Conservation (phyloP, 1,140 invertebrate genomes). For the Scaptomyza graminum region DNA sequence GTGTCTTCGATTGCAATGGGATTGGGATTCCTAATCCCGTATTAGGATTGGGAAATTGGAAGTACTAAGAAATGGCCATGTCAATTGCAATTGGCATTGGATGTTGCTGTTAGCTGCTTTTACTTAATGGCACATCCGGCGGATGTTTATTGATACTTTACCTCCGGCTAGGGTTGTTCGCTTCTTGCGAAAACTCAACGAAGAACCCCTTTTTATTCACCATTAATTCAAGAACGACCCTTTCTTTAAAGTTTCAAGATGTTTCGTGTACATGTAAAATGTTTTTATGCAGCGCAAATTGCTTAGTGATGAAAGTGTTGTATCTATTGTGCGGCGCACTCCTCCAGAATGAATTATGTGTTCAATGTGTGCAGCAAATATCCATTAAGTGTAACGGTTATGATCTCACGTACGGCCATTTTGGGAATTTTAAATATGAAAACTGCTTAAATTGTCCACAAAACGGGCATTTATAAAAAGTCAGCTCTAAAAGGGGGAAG, state of each 20-base stretch:
- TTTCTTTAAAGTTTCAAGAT: conserved; percentile 56
- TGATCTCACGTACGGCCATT: conserved; percentile 79
- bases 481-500: background rate
- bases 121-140: conserved; percentile 72
- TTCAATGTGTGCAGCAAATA: conserved; percentile 28
- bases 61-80: conserved; percentile 7
- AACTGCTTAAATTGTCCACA: conserved; percentile 77
- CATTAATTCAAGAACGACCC: conserved; percentile 36
- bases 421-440: conserved; percentile 82
- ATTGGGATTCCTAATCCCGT: conserved; percentile 30
- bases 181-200: conserved; percentile 37
- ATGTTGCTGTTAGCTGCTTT: background rate
- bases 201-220: conserved; percentile 28
- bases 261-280: conserved; percentile 20
- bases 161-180: conserved; percentile 52
- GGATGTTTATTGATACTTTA: conserved; percentile 68
- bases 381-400: conserved; percentile 79
- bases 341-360: conserved; percentile 50
- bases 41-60: conserved; percentile 9
- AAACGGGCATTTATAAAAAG: conserved; percentile 65
- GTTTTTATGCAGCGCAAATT: conserved; percentile 61
- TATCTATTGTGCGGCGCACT: conserved; percentile 25
- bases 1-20: conserved; percentile 67
- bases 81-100: conserved; percentile 18
- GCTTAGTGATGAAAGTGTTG: conserved; percentile 68